These are phyloP conservation scores for Chiridota heheva DNA, from an alignment of 35 echinoderm and acorn worm species.

Conservation along the genomic window DNA sequence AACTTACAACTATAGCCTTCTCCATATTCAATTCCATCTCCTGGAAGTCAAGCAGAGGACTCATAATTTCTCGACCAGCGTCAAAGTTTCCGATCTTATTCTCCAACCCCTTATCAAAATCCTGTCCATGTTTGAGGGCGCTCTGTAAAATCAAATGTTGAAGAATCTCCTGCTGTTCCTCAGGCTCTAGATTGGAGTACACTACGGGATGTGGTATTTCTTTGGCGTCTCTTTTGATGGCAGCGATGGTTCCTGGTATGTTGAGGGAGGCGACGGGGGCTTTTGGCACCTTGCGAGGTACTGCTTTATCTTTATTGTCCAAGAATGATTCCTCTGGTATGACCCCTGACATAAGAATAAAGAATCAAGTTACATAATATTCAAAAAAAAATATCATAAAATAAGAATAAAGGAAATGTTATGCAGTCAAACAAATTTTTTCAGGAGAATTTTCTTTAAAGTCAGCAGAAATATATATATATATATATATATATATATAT, in stretches of 20 bases:
- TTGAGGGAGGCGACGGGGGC: constrained; percentile 4
- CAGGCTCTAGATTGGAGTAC: constrained; percentile 60
- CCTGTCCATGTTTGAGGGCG: constrained; percentile 74
- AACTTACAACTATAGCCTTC: constrained; percentile 74
- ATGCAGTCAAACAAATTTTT: too few species aligned
- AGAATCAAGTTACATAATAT: neutral
- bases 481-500: too few species aligned
- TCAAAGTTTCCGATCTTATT: neutral
- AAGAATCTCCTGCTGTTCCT: constrained; percentile 68
- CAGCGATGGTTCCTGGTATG: constrained; percentile 72
- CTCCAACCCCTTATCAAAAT: neutral
- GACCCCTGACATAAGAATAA: neutral
- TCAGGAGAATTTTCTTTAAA: too few species aligned
- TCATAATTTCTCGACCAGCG: neutral
- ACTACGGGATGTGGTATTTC: constrained; percentile 82
- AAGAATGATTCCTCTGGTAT: neutral
- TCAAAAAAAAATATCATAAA: too few species aligned
- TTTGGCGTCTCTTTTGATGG: constrained; percentile 70
- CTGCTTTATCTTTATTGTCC: neutral
- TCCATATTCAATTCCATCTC: constrained; percentile 51
- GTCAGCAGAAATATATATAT: too few species aligned
- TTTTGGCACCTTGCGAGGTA: neutral
- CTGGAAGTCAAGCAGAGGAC: neutral
- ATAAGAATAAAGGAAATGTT: too few species aligned
- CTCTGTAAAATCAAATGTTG: constrained; percentile 84